Conservation (phyloP, 2,888 invertebrate species). For the Leptura quadrifasciata region DNA sequence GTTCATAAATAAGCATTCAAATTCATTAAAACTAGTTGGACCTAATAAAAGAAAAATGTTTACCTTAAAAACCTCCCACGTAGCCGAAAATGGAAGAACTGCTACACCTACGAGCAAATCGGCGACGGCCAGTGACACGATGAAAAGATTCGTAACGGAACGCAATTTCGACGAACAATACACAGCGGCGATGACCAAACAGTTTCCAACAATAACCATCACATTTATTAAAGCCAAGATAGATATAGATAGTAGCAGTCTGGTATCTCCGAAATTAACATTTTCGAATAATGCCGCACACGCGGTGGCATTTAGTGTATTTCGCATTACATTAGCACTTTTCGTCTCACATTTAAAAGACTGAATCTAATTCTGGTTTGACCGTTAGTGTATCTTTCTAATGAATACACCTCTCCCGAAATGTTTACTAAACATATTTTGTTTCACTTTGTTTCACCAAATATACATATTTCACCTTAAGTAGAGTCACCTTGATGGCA, state of each 20-base stretch:
- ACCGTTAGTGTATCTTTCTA: background rate
- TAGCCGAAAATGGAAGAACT: conserved; percentile 96
- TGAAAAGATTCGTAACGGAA: conserved; percentile 97
- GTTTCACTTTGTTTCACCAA: background rate
- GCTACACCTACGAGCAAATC: conserved; percentile 96
- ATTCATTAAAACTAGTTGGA: background rate
- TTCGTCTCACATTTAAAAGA: conserved; percentile 19
- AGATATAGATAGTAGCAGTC: conserved; percentile 85
- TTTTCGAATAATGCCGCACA: conserved; percentile 88
- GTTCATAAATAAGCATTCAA: no score
- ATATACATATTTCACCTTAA: background rate
- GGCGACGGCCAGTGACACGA: conserved; percentile 96
- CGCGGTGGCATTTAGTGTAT: conserved; percentile 87
- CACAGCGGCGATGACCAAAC: conserved; percentile 94
- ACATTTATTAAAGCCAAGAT: conserved; percentile 89
- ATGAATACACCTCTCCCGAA: background rate
- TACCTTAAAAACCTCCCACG: conserved; percentile 94
- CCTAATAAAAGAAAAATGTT: conserved; percentile 34
- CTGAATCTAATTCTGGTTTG: background rate
- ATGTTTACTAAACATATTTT: background rate
- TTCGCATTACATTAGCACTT: conserved; percentile 76
- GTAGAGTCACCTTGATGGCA: background rate
- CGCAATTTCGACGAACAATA: conserved; percentile 93
- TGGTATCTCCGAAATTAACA: conserved; percentile 89
- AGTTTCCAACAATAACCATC: conserved; percentile 92